phyloP scores from a whole-genome alignment of 2,797 vertebrate genomes.

The Alfaro cultratus region DNA sequence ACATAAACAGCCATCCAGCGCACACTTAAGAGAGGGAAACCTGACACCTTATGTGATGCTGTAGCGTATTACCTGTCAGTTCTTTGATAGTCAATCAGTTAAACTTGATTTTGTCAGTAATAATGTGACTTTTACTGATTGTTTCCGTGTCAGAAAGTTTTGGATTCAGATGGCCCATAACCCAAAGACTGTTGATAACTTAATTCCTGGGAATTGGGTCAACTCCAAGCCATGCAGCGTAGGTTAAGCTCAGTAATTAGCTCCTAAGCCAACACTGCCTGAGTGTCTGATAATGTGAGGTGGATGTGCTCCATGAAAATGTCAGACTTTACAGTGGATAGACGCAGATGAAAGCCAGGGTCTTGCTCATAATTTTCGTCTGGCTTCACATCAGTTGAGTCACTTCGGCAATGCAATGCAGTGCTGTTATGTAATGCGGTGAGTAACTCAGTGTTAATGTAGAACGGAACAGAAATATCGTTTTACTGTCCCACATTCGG shows the following conservation, averaged over 20 bases:
- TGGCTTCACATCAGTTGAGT: neutral
- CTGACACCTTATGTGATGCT: neutral
- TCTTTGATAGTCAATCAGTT: neutral
- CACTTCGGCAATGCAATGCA: neutral
- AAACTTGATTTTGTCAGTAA: neutral
- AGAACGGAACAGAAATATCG: no score
- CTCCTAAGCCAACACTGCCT: slow-evolving; percentile 74
- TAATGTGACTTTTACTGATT: neutral
- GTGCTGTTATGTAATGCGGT: neutral
- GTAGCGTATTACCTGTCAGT: no score
- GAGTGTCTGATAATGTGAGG: slow-evolving; percentile 64
- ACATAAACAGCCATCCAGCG: neutral
- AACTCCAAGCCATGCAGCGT: slow-evolving; percentile 69
- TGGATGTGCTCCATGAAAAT: slow-evolving; percentile 6
- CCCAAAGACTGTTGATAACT: slow-evolving; percentile 60
- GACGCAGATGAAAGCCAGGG: slow-evolving; percentile 7
- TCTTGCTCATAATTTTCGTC: slow-evolving; percentile 1
- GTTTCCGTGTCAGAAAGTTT: slow-evolving; percentile 34
- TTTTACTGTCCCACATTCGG: no score
- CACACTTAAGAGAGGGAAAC: neutral
- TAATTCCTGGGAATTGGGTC: slow-evolving; percentile 83
- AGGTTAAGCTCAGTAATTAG: slow-evolving; percentile 82
- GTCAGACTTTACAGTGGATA: neutral
- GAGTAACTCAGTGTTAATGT: neutral
- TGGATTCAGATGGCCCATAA: slow-evolving; percentile 44